These are phyloP conservation scores for silkworm (Bombyx mori) DNA, from an alignment of 1,140 invertebrate genomes.

Conservation along the genomic window ASM3026992v2 NC_085129.1:6668501-6669000, in stretches of 20 bases:
- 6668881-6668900: slow-evolving; percentile 12
- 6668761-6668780: slow-evolving; percentile 63
- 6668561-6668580: too few relatives aligned
- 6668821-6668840: slow-evolving; percentile 66
- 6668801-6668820: slow-evolving; percentile 66
- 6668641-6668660: slow-evolving; percentile 58
- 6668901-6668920: slow-evolving; percentile 1
- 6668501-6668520: too few relatives aligned
- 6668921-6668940: slow-evolving; percentile 3
- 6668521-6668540: too few relatives aligned
- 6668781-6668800: slow-evolving; percentile 52
- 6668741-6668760: slow-evolving; percentile 57
- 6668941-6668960: neutral
- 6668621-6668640: slow-evolving; percentile 47
- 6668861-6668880: slow-evolving; percentile 64
- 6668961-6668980: neutral
- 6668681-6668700: slow-evolving; percentile 34
- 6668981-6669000: neutral
- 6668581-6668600: slow-evolving; percentile 24
- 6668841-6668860: slow-evolving; percentile 69
- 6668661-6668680: slow-evolving; percentile 32
- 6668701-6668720: slow-evolving; percentile 43
- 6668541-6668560: too few relatives aligned
- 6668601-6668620: slow-evolving; percentile 47
- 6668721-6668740: slow-evolving; percentile 45